Conservation (phyloP, 2,113 vertebrate species). For the Dissostichus mawsoni region DNA sequence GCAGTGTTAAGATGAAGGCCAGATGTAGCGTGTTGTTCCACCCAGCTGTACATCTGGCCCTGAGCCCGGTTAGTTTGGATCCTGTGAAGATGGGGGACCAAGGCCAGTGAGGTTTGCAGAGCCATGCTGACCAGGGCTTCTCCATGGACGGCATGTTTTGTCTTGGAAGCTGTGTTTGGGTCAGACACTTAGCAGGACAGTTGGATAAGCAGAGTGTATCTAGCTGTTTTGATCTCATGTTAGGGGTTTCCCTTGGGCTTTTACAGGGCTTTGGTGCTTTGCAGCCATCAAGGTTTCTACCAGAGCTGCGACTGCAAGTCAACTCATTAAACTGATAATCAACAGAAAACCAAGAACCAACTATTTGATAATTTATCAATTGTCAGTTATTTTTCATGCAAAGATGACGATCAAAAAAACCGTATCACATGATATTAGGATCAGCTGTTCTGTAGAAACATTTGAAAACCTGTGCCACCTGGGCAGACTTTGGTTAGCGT, state of each 20-base stretch:
- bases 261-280: background rate
- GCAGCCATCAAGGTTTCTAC: background rate
- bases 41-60: conserved; percentile 52
- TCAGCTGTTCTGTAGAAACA: too few species aligned
- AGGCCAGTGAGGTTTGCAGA: conserved; percentile 41
- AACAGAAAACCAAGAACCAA: too few species aligned
- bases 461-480: too few species aligned
- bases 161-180: conserved; percentile 46
- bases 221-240: conserved; percentile 1
- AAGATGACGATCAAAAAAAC: too few species aligned
- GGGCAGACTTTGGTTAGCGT: too few species aligned
- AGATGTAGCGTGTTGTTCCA: conserved; percentile 63
- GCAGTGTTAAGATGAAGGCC: conserved; percentile 17
- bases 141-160: conserved; percentile 34
- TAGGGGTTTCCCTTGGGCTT: background rate
- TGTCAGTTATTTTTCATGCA: too few species aligned
- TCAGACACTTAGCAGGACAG: conserved; percentile 34
- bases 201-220: conserved; percentile 3
- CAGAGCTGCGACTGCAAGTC: too few species aligned
- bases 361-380: too few species aligned
- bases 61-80: conserved; percentile 31
- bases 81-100: conserved; percentile 34
- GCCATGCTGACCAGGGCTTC: conserved; percentile 21
- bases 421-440: too few species aligned
- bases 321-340: too few species aligned